Evolutionary conservation across 2,113 vertebrate species (phyloP).

Genomic region (Meleagris gallopavo): DNA sequence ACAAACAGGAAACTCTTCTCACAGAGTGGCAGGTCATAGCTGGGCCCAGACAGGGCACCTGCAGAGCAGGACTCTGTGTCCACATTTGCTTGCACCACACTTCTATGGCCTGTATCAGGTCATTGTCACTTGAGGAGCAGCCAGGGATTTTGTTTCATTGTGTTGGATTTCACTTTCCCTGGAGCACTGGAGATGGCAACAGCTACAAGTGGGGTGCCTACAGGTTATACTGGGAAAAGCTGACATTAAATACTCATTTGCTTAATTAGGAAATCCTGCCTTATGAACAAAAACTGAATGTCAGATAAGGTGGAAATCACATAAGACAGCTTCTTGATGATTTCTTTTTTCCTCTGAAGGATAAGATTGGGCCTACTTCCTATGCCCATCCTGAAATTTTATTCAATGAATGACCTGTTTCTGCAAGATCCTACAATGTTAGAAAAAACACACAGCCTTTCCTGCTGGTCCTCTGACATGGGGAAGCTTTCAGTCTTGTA

Average conservation of each 20-base stretch:
- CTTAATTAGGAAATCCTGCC: background rate
- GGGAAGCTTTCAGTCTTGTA: background rate
- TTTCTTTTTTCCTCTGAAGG: background rate
- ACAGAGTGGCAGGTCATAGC: background rate
- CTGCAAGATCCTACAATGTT: background rate
- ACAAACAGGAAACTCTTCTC: rapidly evolving
- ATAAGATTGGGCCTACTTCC: background rate
- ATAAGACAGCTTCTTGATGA: background rate
- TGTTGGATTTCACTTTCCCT: background rate
- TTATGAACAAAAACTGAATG: background rate
- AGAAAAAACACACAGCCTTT: background rate
- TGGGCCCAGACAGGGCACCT: rapidly evolving
- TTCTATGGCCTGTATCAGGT: background rate
- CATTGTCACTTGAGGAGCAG: background rate
- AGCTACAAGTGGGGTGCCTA: background rate
- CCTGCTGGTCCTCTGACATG: background rate
- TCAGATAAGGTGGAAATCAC: background rate
- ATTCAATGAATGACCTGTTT: background rate
- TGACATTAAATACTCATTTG: background rate
- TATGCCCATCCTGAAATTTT: background rate
- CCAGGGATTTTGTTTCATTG: background rate
- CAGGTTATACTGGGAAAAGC: background rate
- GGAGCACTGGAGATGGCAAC: rapidly evolving
- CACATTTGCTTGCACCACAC: rapidly evolving
- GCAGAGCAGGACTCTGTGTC: background rate